Evolutionary conservation across 2,797 vertebrate genomes (phyloP), one percentile per base, ranked within the genome.

Genomic region (Centroberyx gerrardi): DNA sequence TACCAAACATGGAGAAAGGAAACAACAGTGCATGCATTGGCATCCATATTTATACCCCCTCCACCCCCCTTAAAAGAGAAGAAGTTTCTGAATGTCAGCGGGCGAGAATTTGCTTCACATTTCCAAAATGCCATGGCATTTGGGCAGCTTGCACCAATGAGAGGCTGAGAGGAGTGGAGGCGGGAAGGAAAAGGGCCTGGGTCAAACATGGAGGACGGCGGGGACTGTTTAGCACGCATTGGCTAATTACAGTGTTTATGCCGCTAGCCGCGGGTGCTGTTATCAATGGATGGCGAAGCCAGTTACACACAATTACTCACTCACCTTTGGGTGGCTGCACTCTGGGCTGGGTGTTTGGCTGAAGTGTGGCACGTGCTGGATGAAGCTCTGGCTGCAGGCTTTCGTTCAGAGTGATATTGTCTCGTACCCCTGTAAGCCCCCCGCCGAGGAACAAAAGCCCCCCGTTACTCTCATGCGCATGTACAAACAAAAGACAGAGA

Each of bases 71-170:
- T 79, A 88, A 91, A 89, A 89, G 75, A 83, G 78, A 91, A 93
- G 88, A 94, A 92, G 93, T 95, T 95, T 92, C 87, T 95, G 94
- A 96, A 96, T 96, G 95, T 95, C 95, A 95, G 92, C 87, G 67
- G 93, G 90, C 84, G 86, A 93, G 93, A 94, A 93, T 95, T 93
- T 88, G 82, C 91, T 90, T 93, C 94, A 93, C 94, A 95, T 95
- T 95, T 95, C 88, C 91, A 92, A 96, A 96, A 95, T 96, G 95
- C 94, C 95, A 94, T 93, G 95, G 93, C 95, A 95, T 96, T 95
- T 96, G 91, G 92, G 88, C 91, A 93, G 90, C 93, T 93, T 91
- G 90, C 92, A 91, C 93, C 93, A 90, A 93, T 91, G 88, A 92
- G 86, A 84, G 82, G 76, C 84, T 71, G 80, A 76, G 81, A 85